These are phyloP conservation scores for Hippolais icterina DNA, from an alignment of 2,113 vertebrate species.

Conservation along the genomic window DNA sequence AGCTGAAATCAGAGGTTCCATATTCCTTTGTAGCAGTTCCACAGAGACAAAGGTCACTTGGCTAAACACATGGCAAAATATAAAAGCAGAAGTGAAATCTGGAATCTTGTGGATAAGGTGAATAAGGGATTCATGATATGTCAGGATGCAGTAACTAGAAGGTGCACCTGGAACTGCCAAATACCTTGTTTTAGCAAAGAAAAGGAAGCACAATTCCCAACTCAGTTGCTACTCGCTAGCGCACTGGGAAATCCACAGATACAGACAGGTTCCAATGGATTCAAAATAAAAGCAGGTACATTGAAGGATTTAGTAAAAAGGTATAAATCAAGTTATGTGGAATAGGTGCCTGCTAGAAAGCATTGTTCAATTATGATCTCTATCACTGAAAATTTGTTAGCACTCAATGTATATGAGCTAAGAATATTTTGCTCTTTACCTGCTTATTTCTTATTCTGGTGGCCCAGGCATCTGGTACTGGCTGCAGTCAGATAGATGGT, in stretches of 20 bases:
- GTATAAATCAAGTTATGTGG: neutral
- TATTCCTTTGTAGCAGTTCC: neutral
- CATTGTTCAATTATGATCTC: neutral
- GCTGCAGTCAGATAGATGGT: neutral
- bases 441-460: neutral
- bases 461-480: neutral
- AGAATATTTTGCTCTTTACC: neutral
- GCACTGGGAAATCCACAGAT: neutral
- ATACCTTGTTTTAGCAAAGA: neutral
- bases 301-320: neutral
- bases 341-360: neutral
- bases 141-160: neutral
- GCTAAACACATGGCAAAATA: neutral
- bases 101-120: neutral
- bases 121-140: neutral
- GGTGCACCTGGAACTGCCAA: neutral
- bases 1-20: neutral
- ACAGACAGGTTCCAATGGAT: neutral
- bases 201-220: neutral
- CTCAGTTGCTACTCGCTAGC: neutral
- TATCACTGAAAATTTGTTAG: neutral
- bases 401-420: neutral
- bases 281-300: neutral
- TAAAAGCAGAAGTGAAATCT: neutral
- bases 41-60: neutral